Base-by-base conservation (phyloP, 2,113 vertebrate species). In the Ailurus styani region DNA sequence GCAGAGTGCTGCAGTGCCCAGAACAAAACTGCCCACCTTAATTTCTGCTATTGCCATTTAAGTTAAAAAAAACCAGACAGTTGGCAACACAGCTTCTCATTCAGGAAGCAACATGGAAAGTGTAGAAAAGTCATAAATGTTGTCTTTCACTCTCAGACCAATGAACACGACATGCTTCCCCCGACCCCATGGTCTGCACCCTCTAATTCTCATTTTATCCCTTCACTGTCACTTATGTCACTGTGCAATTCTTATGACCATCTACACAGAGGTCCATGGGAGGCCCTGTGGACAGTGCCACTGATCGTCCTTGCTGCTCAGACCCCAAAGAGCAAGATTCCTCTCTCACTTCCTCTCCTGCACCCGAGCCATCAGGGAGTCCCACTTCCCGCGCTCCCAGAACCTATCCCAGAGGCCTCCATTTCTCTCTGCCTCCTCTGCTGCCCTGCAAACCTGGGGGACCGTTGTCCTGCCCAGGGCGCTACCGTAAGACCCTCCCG, bases 151-250 rank as follows among this genome's bases (percentile, higher is more conserved):
- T 55, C 54, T 82, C 75, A 52, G 64, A 57, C 52, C 27, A 29
- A 17, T 7, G 64, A 57, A 60, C 31, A 6, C 0, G 7, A 93
- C 31, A 2, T 34, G 31, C 20, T 7, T 54, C 15, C 25, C 34
- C 72, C 6, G 1, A 5, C 2, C 40, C 50, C 4, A 1, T 11
- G 0, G 45, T 5, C 21, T 37, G n/a, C 2, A 25, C 75, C 57
- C 21, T 83, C 37, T 21, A 14, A 50, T 70, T 79, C 64, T 66
- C 10, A 9, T 3, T 57, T 0, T 4, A 0, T n/a, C 34, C 7
- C 0, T 21, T 18, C 9, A 11, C 1, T 14, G 3, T 25, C 62
- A 6, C 50, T 84, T 66, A n/a, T 21, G 21, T n/a, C n/a, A n/a
- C n/a, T n/a, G 31, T 21, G 23, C 31, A 34, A 5, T 52, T 72